Evolutionary conservation across 2,113 vertebrate genomes (phyloP).

Genomic region (Cyprinodon tularosa): DNA sequence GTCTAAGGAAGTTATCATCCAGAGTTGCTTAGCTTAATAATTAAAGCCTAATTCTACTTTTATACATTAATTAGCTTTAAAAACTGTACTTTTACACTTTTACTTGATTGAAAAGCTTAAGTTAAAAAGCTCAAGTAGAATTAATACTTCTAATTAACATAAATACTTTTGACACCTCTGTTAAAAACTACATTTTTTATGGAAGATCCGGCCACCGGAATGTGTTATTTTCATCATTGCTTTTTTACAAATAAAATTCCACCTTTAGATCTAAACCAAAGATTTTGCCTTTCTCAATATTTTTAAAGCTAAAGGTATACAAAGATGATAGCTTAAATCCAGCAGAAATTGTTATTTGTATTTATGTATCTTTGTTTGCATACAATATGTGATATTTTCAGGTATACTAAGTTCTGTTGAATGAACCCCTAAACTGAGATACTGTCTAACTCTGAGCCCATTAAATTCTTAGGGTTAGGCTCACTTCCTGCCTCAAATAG

Average conservation of each 20-base stretch:
- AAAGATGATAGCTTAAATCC: background rate
- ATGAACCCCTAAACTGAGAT: background rate
- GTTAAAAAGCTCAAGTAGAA: too few relatives aligned
- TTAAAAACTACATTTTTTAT: background rate
- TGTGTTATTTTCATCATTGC: background rate
- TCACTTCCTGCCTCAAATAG: constrained; percentile 41
- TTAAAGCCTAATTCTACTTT: too few relatives aligned
- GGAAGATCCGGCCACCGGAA: background rate
- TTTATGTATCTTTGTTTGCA: background rate
- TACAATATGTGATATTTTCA: background rate
- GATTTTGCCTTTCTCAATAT: too few relatives aligned
- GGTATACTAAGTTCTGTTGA: constrained; percentile 6
- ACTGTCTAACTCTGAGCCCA: constrained; percentile 30
- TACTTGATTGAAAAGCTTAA: too few relatives aligned
- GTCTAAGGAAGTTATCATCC: too few relatives aligned
- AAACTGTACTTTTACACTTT: too few relatives aligned
- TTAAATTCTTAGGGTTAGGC: constrained; percentile 29
- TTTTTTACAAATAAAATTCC: background rate
- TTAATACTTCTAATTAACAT: too few relatives aligned
- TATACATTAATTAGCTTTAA: too few relatives aligned
- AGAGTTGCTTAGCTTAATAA: too few relatives aligned
- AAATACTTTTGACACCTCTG: too few relatives aligned
- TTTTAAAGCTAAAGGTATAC: background rate
- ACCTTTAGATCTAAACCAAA: too few relatives aligned
- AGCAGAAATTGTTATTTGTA: background rate